Evolutionary conservation across 2,888 invertebrate species (phyloP).

Genomic region (Dryocosmus kuriphilus): DNA sequence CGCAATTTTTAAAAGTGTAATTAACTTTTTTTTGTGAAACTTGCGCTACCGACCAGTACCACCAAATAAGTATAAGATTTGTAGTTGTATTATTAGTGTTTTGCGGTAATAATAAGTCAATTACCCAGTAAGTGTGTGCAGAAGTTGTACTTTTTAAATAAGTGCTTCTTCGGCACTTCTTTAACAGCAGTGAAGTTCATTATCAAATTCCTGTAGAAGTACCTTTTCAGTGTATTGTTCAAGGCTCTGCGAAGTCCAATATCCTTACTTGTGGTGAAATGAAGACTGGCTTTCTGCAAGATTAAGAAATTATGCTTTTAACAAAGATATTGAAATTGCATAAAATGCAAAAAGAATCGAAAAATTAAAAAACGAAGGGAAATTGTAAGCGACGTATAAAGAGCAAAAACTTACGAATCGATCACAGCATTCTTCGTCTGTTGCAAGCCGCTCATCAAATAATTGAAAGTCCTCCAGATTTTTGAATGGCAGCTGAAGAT

Average conservation of each 20-base stretch:
- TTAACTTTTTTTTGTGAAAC: background rate
- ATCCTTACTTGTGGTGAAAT: background rate
- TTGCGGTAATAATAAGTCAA: background rate
- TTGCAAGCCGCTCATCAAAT: background rate
- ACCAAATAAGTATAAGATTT: background rate
- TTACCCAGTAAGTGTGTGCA: slow-evolving; percentile 1
- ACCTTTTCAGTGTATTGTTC: background rate
- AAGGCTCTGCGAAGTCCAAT: background rate
- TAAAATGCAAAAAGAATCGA: background rate
- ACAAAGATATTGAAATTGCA: background rate
- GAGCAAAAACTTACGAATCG: background rate
- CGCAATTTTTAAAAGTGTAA: background rate
- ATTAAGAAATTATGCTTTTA: background rate
- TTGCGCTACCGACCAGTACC: background rate
- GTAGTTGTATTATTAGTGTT: background rate
- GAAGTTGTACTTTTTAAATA: background rate
- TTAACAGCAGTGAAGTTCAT: background rate
- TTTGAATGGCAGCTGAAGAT: background rate
- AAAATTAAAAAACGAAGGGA: background rate
- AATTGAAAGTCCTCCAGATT: background rate
- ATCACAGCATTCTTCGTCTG: background rate
- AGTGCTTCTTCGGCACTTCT: background rate
- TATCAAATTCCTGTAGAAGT: background rate
- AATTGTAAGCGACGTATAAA: background rate
- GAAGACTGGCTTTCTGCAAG: background rate